Evolutionary conservation across 2,888 invertebrate species (phyloP), one percentile per base, ranked within the genome.

Genomic region (Hoplodrina blanda): DNA sequence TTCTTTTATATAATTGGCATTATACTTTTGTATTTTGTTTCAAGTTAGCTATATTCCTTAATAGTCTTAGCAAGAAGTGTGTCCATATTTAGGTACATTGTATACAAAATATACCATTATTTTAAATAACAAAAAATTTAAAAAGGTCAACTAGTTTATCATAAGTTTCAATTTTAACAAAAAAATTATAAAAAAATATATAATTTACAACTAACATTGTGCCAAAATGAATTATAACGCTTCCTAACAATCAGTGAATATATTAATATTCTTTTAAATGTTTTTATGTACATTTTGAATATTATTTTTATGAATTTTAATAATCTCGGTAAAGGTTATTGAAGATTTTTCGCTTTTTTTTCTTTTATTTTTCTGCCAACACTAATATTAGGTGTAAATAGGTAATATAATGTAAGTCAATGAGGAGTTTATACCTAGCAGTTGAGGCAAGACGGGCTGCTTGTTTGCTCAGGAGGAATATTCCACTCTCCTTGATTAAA

Each of bases 361-460:
- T 41, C 11, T 10, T 59, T 54, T 60, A 66, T 73, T 66, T 69
- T 62, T 72, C 69, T 70, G 76, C 71, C 75, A 76, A 74, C 65
- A 82, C 75, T 84, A 81, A 76, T 84, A 78, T 80, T 88, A 87
- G 84, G 73, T 85, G 84, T 84, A 84, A 49, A 84, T 85, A 84
- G 84, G 84, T 89, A 87, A 85, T 15, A 46, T 46, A 41, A 84
- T 88, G 80, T 85, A 82, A 82, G 79, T 76, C 71, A 65, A 81
- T 65, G 80, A 84, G 78, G 75, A 85, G 84, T 81, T 85, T 13
- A 89, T 84, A 91, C 95, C 94, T 95, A 95, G 95, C 95, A 91
- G 88, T 83, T 70, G 85, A 91, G 95, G 95, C 95, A 95, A 95
- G 91, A 83, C 66, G 67, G 81, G 70, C n/a, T 1, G 53, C 19